Evolutionary conservation across 2,113 vertebrate genomes (phyloP).

Genomic region (Rhynchomys soricoides): DNA sequence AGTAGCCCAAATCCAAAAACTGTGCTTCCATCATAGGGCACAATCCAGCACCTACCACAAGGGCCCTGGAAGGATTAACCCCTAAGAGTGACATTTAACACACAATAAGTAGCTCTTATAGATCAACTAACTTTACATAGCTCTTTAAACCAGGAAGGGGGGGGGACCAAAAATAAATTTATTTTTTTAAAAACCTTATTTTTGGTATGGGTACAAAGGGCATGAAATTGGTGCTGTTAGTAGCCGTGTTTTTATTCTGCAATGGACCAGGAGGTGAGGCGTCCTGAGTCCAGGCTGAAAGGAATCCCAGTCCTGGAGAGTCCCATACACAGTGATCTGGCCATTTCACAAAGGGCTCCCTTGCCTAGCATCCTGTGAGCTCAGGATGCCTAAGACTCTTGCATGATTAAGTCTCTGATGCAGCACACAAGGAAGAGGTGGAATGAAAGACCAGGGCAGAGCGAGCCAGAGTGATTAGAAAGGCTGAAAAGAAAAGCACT

Average conservation of each 20-base stretch:
- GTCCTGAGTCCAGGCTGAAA: not conserved
- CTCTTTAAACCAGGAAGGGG: not conserved
- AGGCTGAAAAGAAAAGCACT: not conserved
- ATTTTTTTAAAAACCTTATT: not conserved
- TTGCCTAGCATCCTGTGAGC: not conserved
- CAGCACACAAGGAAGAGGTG: not conserved
- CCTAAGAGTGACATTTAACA: not conserved
- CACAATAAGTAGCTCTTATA: not conserved
- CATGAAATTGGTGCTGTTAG: not conserved
- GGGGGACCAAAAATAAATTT: not conserved
- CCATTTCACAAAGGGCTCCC: not conserved
- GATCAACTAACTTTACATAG: not conserved
- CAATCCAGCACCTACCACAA: not conserved
- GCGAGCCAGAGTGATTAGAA: not conserved
- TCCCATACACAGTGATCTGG: not conserved
- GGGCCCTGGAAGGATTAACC: not conserved
- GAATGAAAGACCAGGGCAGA: not conserved
- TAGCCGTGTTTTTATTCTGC: not conserved
- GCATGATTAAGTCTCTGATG: not conserved
- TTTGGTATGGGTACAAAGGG: not conserved
- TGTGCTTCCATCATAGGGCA: not conserved
- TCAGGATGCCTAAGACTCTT: not conserved
- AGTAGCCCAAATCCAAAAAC: not conserved
- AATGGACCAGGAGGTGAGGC: too few relatives aligned
- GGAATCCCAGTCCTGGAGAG: not conserved